Evolutionary conservation across 2,888 invertebrate species (phyloP), one percentile per base, ranked within the genome.

Genomic region (Petrolisthes cinctipes): DNA sequence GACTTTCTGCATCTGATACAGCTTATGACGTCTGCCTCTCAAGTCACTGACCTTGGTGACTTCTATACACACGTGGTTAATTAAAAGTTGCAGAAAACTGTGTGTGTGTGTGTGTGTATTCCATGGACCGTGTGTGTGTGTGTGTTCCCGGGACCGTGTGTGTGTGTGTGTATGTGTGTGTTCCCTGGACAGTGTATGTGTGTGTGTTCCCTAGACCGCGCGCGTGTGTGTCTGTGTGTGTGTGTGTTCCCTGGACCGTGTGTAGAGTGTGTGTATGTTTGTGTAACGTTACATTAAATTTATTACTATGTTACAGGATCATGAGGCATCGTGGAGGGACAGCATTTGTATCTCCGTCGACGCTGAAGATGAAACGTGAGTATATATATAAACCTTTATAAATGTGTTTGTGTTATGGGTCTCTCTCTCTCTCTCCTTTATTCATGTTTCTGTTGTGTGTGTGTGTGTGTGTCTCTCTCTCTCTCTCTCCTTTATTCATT

Each of bases 281-380:
- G 3, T 61, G 9, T 61, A 17, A 61, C 61, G 61, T 61, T 61
- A 61, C 3, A 61, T 17, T 17, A 61, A 61, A 61, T 14, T n/a
- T 51, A 20, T n/a, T 20, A 53, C 51, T 79, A 9, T 78, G 1
- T 68, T 71, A 5, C 87, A 87, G 83, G 82, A 73, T 0, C 56
- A 68, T 14, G 87, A 83, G 23, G 82, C 84, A 14, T 86, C 89
- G 7, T 90, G 90, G 90, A 23, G 90, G 78, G 90, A 90, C 73
- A 88, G 88, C 88, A 88, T 90, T 76, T 90, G 90, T 85, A 88
- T 90, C 78, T 90, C 90, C 56, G 79, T 90, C 57, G 90, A 90
- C 82, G 81, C 82, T 53, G 90, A 90, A 6, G 90, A 90, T 68
- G 86, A 86, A 9, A 57, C 80, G 87, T 87, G 54, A 87, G 87